phyloP scores from a whole-genome alignment of 2,888 invertebrate genomes.

The Volucella zonaria region DNA sequence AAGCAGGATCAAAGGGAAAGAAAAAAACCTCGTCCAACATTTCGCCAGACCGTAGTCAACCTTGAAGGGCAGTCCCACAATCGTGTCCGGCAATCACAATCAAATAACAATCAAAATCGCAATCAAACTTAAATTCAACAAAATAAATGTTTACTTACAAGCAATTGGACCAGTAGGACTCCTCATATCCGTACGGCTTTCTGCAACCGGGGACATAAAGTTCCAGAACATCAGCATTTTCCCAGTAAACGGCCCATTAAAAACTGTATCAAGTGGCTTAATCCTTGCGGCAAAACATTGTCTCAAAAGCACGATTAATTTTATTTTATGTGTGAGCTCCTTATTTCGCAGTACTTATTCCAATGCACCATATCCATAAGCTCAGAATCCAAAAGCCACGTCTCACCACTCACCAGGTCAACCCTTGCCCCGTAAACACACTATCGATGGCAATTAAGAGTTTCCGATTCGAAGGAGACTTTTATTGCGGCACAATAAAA shows the following conservation, averaged over 20 bases:
- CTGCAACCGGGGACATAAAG: constrained; percentile 41
- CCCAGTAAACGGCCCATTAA: constrained; percentile 67
- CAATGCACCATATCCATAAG: not conserved
- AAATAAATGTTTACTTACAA: constrained; percentile 62
- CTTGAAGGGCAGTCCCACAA: constrained; percentile 34
- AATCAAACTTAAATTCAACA: constrained; percentile 67
- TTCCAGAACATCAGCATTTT: constrained; percentile 62
- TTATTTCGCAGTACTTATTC: constrained; percentile 43
- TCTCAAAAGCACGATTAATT: constrained; percentile 61
- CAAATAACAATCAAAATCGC: constrained; percentile 71
- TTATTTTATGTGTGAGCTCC: constrained; percentile 56
- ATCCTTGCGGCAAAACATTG: constrained; percentile 69
- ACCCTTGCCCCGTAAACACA: constrained; percentile 26
- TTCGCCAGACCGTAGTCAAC: constrained; percentile 29
- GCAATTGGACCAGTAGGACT: constrained; percentile 63
- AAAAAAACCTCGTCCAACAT: not conserved
- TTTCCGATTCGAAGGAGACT: constrained; percentile 43
- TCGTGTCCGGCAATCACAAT: constrained; percentile 51
- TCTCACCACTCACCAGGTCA: not conserved
- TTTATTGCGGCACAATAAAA: constrained; percentile 65
- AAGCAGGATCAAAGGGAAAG: not conserved
- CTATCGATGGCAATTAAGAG: constrained; percentile 54
- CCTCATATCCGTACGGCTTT: constrained; percentile 5
- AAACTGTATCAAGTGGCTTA: constrained; percentile 66
- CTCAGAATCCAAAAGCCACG: too few relatives aligned